These are phyloP conservation scores for Diploptera punctata DNA, from an alignment of 2,888 invertebrate species.

Conservation along the genomic window DNA sequence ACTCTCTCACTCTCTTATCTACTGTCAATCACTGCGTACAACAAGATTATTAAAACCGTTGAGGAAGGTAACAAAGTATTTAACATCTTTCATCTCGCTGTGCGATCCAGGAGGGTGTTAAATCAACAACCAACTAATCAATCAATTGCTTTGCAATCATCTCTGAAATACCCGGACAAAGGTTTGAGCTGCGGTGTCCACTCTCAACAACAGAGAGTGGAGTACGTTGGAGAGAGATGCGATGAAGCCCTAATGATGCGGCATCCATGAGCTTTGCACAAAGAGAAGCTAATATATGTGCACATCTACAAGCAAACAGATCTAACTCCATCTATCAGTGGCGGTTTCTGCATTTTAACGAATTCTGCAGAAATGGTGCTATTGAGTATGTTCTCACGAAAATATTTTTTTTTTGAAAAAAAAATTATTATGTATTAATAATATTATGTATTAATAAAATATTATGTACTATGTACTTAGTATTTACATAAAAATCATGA, in stretches of 20 bases:
- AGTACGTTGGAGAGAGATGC: neutral
- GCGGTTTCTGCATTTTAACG: no score
- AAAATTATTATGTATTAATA: no score
- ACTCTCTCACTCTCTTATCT: neutral
- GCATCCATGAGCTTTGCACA: slow-evolving; percentile 25
- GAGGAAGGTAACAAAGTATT: slow-evolving; percentile 1
- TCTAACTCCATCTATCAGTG: slow-evolving; percentile 26
- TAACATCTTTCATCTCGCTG: slow-evolving; percentile 1
- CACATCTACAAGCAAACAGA: neutral
- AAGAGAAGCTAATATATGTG: slow-evolving; percentile 18
- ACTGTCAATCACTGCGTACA: slow-evolving; percentile 1
- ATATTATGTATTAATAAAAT: no score
- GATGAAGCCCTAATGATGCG: slow-evolving; percentile 24
- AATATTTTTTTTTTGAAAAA: no score
- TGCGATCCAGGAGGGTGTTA: slow-evolving; percentile 9
- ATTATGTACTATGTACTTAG: no score
- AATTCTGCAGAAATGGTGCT: no score
- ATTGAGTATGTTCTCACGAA: no score
- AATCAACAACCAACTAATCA: slow-evolving; percentile 21
- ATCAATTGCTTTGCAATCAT: slow-evolving; percentile 24
- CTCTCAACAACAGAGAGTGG: neutral
- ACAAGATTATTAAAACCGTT: neutral
- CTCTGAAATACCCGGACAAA: slow-evolving; percentile 9
- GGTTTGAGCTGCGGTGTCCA: slow-evolving; percentile 17
- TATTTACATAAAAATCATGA: no score